These are phyloP conservation scores for Thymallus thymallus DNA, from an alignment of 2,113 vertebrate genomes.

Conservation along the genomic window DNA sequence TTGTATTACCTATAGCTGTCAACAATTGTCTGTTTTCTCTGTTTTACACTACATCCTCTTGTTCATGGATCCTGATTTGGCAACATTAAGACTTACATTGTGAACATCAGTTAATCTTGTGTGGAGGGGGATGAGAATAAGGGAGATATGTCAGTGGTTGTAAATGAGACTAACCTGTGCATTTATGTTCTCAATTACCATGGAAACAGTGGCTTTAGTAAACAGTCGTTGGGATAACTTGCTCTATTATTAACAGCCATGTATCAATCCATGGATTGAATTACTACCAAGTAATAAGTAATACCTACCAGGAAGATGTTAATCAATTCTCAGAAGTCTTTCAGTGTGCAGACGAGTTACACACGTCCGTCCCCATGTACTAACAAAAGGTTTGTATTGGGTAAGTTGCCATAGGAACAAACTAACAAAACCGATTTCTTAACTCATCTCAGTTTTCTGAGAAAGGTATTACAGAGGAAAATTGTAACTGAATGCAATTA, in stretches of 20 bases:
- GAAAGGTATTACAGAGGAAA: background rate
- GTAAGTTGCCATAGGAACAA: conserved; percentile 17
- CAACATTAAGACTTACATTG: background rate
- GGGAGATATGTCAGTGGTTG: background rate
- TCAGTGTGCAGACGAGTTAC: background rate
- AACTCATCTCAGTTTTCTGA: background rate
- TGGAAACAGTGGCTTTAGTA: conserved; percentile 46
- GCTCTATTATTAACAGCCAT: conserved; percentile 33
- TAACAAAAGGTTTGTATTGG: background rate
- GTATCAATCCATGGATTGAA: conserved; percentile 39
- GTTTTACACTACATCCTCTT: too few relatives aligned
- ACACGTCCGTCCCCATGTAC: background rate
- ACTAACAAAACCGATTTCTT: background rate
- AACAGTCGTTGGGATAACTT: conserved; percentile 35
- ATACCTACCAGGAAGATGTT: conserved; percentile 4
- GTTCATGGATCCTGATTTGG: too few relatives aligned
- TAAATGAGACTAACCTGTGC: conserved; percentile 31
- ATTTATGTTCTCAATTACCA: conserved; percentile 43
- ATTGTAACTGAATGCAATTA: background rate
- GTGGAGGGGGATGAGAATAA: background rate
- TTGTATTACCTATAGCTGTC: too few relatives aligned
- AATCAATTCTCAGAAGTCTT: background rate
- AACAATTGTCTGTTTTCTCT: too few relatives aligned
- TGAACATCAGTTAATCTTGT: background rate
- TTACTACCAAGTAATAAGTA: conserved; percentile 14